These are phyloP conservation scores for Megaustenia siamemsis DNA, from an alignment of 2,888 invertebrate genomes.

Conservation along the genomic window DNA sequence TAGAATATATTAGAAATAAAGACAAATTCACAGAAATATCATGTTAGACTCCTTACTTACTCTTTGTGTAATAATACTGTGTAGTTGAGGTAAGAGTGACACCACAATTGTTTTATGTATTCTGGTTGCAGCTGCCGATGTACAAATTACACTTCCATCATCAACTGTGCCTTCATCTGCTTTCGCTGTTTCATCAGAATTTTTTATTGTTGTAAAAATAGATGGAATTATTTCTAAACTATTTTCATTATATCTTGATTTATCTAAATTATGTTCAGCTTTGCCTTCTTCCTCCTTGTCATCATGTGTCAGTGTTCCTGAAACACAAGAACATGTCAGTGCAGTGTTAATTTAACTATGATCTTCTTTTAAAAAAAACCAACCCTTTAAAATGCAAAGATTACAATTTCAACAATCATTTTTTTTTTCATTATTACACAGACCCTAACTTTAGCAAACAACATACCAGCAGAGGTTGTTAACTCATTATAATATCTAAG, in stretches of 20 bases:
- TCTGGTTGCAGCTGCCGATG: slow-evolving; percentile 84
- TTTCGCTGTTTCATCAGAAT: slow-evolving; percentile 40
- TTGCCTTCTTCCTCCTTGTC: neutral
- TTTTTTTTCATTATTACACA: too few species aligned
- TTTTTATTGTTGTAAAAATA: neutral
- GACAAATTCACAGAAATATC: too few species aligned
- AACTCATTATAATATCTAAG: too few species aligned
- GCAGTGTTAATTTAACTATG: neutral
- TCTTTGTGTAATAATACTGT: slow-evolving; percentile 85
- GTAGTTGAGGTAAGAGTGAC: slow-evolving; percentile 89
- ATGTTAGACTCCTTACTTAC: slow-evolving; percentile 70
- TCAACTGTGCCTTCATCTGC: slow-evolving; percentile 47
- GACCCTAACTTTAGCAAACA: too few species aligned
- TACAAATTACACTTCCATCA: slow-evolving; percentile 63
- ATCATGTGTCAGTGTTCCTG: neutral
- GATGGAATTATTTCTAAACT: neutral
- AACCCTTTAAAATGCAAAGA: too few species aligned
- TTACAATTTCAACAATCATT: too few species aligned
- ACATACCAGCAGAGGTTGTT: too few species aligned
- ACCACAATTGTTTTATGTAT: slow-evolving; percentile 87
- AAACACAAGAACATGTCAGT: neutral
- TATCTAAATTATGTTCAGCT: neutral
- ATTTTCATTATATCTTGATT: neutral
- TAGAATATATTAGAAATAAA: too few species aligned
- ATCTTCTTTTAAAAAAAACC: too few species aligned